Percentiles rank a stretch among this genome's conserved stretches.
phyloP scores from a whole-genome alignment of 2,888 invertebrate genomes.

The Uloborus plumipes region DNA sequence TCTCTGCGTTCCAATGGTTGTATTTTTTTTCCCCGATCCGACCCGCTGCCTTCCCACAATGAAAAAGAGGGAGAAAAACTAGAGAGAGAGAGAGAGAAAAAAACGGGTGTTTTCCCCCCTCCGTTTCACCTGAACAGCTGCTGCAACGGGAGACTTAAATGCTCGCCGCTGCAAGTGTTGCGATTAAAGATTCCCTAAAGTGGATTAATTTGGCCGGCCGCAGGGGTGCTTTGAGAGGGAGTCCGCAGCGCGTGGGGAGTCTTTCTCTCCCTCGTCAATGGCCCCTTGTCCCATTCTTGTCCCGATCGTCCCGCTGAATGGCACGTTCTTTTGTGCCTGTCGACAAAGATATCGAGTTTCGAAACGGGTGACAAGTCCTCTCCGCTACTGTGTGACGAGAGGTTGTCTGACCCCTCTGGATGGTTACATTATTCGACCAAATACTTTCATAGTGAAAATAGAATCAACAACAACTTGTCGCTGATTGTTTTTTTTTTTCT shows the following conservation, averaged over 20 bases:
- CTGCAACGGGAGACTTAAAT: neutral
- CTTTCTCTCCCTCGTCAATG: constrained; percentile 19
- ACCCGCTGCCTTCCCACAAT: too few species aligned
- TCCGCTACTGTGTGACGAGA: constrained; percentile 38
- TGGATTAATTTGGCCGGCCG: constrained; percentile 60
- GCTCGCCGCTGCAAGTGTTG: constrained; percentile 41
- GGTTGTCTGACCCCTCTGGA: constrained; percentile 20
- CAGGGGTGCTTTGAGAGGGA: constrained; percentile 22
- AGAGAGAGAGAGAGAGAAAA: too few species aligned
- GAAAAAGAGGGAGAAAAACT: too few species aligned
- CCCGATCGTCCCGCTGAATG: neutral
- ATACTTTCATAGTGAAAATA: constrained; percentile 30
- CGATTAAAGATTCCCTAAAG: constrained; percentile 48
- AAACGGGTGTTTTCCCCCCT: too few species aligned
- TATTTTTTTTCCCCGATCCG: too few species aligned
- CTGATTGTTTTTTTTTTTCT: neutral
- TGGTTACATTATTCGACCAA: constrained; percentile 35
- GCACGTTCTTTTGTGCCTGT: neutral
- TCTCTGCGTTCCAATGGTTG: too few species aligned
- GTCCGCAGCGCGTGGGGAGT: constrained; percentile 31
- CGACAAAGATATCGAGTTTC: constrained; percentile 49
- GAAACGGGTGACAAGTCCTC: constrained; percentile 37
- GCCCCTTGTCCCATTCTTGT: constrained; percentile 10
- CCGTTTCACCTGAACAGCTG: neutral
- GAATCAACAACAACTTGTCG: constrained; percentile 62